Percentiles rank a stretch among this genome's conserved stretches.
Conservation (phyloP, 2,888 invertebrate genomes). For the Lottia gigantea region DNA sequence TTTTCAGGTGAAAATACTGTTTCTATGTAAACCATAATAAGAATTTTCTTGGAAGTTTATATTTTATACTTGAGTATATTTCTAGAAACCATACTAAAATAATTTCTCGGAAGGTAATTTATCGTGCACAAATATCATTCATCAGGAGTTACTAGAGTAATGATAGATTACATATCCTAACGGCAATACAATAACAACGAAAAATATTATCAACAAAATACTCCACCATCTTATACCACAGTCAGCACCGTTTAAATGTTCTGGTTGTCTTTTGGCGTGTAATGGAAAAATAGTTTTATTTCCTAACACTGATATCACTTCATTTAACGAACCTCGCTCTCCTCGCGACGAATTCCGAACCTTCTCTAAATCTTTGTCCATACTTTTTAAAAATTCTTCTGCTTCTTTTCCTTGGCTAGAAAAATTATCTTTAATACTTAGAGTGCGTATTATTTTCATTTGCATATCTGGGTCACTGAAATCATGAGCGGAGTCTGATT, state of each 20-base stretch:
- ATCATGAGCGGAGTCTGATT: slow-evolving; percentile 44
- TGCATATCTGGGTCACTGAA: slow-evolving; percentile 61
- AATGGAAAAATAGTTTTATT: slow-evolving; percentile 56
- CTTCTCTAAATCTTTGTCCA: slow-evolving; percentile 61
- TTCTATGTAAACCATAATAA: too few relatives aligned
- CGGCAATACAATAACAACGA: slow-evolving; percentile 41
- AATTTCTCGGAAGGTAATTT: too few relatives aligned
- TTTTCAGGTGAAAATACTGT: too few relatives aligned
- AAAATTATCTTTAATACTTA: slow-evolving; percentile 59
- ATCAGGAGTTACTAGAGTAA: neutral
- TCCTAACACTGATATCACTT: slow-evolving; percentile 60
- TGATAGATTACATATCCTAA: slow-evolving; percentile 34
- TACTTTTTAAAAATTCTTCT: slow-evolving; percentile 54
- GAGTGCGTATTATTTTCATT: slow-evolving; percentile 49
- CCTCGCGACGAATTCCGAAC: slow-evolving; percentile 48
- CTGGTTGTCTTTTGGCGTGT: slow-evolving; percentile 23
- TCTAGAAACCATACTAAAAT: too few relatives aligned
- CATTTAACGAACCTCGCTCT: slow-evolving; percentile 55
- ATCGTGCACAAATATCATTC: neutral
- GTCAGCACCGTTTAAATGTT: slow-evolving; percentile 43
- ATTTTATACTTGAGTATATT: too few relatives aligned
- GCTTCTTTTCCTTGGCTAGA: slow-evolving; percentile 53
- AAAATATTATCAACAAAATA: slow-evolving; percentile 34
- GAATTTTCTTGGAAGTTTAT: too few relatives aligned
- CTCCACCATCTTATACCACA: slow-evolving; percentile 55